Percentiles rank a stretch among this genome's conserved stretches.
Evolutionary conservation across 2,888 invertebrate species (phyloP).

Genomic region (Drosophila lacicola): DNA sequence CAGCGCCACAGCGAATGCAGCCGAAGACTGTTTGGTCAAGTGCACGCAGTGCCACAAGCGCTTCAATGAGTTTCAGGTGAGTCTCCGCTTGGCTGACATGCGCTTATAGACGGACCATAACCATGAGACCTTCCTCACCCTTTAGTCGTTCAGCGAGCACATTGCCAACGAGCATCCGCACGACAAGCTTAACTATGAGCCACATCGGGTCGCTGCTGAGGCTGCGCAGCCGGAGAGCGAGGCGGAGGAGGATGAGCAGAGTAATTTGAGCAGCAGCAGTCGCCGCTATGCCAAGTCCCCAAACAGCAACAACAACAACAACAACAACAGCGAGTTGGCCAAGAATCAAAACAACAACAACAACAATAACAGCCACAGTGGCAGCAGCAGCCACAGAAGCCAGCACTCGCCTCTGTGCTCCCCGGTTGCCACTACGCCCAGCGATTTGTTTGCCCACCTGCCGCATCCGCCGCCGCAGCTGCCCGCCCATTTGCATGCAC

Average conservation of each 20-base stretch:
- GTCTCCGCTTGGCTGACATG: slow-evolving; percentile 3
- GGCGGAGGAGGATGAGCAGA: slow-evolving; percentile 69
- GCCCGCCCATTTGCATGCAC: slow-evolving; percentile 75
- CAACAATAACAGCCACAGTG: slow-evolving; percentile 31
- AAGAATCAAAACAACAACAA: slow-evolving; percentile 66
- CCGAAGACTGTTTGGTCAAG: slow-evolving; percentile 84
- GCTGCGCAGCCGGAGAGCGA: slow-evolving; percentile 70
- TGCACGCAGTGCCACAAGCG: slow-evolving; percentile 86
- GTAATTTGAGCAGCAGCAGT: slow-evolving; percentile 68
- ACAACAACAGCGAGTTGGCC: slow-evolving; percentile 59
- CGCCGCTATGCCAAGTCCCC: slow-evolving; percentile 64
- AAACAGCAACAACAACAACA: slow-evolving; percentile 41
- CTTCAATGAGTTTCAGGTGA: slow-evolving; percentile 84
- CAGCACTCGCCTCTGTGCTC: slow-evolving; percentile 66
- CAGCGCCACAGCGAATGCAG: slow-evolving; percentile 57
- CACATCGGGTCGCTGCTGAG: slow-evolving; percentile 45
- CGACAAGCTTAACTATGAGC: slow-evolving; percentile 82
- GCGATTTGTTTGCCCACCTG: slow-evolving; percentile 65
- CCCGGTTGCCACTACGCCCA: slow-evolving; percentile 46
- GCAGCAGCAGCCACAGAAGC: slow-evolving; percentile 44
- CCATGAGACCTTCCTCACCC: not conserved
- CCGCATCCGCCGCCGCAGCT: slow-evolving; percentile 56
- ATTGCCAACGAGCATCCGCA: slow-evolving; percentile 85
- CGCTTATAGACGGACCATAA: not conserved
- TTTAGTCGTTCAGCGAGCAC: slow-evolving; percentile 85